Evolutionary conservation across 2,888 invertebrate genomes (phyloP), one percentile per base, ranked within the genome.

Genomic region (Drosophila nr. perissopoda): DNA sequence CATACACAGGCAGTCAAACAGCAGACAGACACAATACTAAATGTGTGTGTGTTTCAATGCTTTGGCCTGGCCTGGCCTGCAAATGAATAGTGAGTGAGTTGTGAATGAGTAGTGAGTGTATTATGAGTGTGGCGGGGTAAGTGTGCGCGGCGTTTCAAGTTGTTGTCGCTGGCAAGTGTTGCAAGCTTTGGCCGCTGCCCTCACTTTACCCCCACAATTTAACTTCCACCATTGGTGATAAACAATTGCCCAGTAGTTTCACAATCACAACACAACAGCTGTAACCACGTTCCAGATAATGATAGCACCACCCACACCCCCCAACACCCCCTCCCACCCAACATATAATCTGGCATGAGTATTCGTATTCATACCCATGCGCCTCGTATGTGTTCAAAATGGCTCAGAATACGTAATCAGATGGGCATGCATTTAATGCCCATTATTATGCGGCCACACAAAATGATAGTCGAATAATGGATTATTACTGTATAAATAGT

Each of bases 61-160:
- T 57, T 60, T 59, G 75, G 79, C 56, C 56, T 38, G 75, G 79
- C 53, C 62, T 82, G 86, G 73, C 75, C 84, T 87, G 90, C 86
- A 87, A 88, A 87, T 85, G 84, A 85, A 85, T 85, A 85, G 86
- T 87, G 87, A 73, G 76, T 67, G 25, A 89, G 85, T 82, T 72
- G 73, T 68, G 21, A 89, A 82, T 82, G 82, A 69, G 69, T 68
- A 10, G 42, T 42, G 62, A 57, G 53, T 48, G n/a, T 33, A n/a
- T 34, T 45, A 52, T 40, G 40, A 60, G 52, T 34, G 48, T 59
- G 25, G 4, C 16, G 45, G 25, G 45, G 48, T 52, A 56, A 65
- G 69, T 76, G 69, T 76, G 52, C 51, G 66, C 61, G 62, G 65
- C 75, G 70, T 66, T 67, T 76, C 70, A 77, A 79, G 76, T 69